Base-by-base conservation (phyloP, 2,113 vertebrate genomes). In the Turnix velox region DNA sequence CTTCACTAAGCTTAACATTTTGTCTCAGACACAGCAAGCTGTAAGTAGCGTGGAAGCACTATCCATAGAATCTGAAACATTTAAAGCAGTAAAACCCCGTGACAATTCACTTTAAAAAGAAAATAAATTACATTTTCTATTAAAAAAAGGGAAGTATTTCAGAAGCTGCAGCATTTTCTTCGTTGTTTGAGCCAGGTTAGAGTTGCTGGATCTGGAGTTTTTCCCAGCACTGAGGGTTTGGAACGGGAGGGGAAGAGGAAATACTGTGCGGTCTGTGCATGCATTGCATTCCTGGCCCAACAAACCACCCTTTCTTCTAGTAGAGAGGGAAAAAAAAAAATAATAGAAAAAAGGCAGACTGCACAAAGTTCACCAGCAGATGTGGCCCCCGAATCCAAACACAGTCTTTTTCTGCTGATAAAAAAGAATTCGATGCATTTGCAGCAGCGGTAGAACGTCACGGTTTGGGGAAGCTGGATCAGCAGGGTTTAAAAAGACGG, bases 281-380 rank as follows among this genome's bases (percentile, higher is more conserved):
- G 97, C 95, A 89, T 96, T 25, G 69, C 97, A 98, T 98, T 98
- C 97, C 96, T 97, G 94, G 92, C 97, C 97, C 96, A 96, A 97
- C 96, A 92, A 92, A 93, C 90, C 59, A 18, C 37, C 59, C 95
- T 96, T 96, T 96, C 96, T 97, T 97, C 97, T 95, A 95, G 88
- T 91, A 37, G 71, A 80, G 80, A 88, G 25, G 40, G 27, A 16
- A 18, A 8, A 10, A 12, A 20, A 24, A 28, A 14, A 8, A 6
- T 4, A 19, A 16, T 27, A 27, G n/a, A 31, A 33, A 37, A 42
- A 39, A 87, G 55, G 49, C 76, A 90, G 74, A 81, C 86, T 30
- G 65, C 90, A 92, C 88, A 85, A 92, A 94, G 92, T 93, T 96
- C 93, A 96, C 80, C 87, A 88, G 94, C 96, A 97, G 93, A 97